phyloP scores from a whole-genome alignment of 2,797 vertebrate species.

The Arnoldichthys spilopterus region DNA sequence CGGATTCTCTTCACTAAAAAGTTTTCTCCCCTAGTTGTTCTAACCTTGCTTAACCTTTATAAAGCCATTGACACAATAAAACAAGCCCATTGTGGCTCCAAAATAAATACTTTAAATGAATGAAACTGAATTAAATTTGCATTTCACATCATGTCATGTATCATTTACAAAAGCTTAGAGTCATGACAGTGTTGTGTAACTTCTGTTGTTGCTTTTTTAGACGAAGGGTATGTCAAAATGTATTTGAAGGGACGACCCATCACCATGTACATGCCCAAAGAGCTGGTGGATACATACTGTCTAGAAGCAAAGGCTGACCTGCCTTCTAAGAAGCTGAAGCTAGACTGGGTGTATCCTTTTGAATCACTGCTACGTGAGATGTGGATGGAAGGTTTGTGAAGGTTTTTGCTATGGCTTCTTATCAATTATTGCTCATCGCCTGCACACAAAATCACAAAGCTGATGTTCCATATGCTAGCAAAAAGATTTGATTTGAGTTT shows the following conservation, averaged over 20 bases:
- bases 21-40: not conserved
- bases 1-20: not conserved
- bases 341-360: slow-evolving; percentile 99
- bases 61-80: not conserved
- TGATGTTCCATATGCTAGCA: too few relatives aligned
- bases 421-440: not conserved
- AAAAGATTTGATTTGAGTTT: too few relatives aligned
- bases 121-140: not conserved
- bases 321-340: slow-evolving; percentile 90
- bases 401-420: not conserved
- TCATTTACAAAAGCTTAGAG: not conserved
- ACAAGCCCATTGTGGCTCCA: not conserved
- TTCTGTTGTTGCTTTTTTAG: slow-evolving; percentile 80
- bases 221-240: slow-evolving; percentile 99
- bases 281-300: slow-evolving; percentile 91
- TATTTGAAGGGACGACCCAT: slow-evolving; percentile 96
- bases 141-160: not conserved
- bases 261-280: slow-evolving; percentile 98
- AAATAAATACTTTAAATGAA: not conserved
- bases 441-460: too few relatives aligned
- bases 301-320: slow-evolving; percentile 92
- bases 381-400: not conserved
- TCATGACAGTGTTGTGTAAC: not conserved
- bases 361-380: slow-evolving; percentile 19
- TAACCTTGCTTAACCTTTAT: slow-evolving; percentile 1